Base-by-base conservation (phyloP, 2,888 invertebrate genomes). In the Trissolcus japonicus region DNA sequence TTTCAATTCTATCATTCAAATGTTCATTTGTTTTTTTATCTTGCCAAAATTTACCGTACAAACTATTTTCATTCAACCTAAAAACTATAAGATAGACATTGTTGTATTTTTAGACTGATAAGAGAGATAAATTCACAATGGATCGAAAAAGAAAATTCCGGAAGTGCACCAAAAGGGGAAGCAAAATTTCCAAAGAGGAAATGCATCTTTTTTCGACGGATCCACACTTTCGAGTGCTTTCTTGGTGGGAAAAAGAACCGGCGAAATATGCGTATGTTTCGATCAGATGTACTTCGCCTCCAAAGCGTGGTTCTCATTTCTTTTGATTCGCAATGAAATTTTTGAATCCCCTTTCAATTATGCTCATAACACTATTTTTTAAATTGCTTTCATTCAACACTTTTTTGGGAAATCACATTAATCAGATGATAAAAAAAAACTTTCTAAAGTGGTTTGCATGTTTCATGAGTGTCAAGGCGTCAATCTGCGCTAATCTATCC, bases 241-340 rank as follows among this genome's bases (percentile, higher is more conserved):
- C 29, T 1, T 82, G 82, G 82, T 82, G 82, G 82, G 81, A 82
- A 55, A 46, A 43, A 21, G 53, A 76, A 6, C 79, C 73, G 17
- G 69, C 82, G 0, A 82, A 79, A 80, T 82, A 81, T 63, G 80
- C 82, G 81, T 82, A 71, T 79, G 82, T 81, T 59, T 16, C 6
- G 35, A 35, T 25, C 25, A 25, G 25, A 25, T 9, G 9, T 11
- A 35, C 1, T 9, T 9, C 7, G 35, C 11, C 35, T 35, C 9
- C 11, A 35, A 9, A 35, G 35, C 25, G 25, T 2, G 9, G 2
- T 11, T 35, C 35, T 35, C 2, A 1, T 35, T 9, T 35, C 11
- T 35, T 9, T 35, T 11, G 9, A 35, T 35, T 35, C 9, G 35
- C 35, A 9, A 35, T 35, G 35, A 35, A 7, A 9, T 35, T 35